A percentile compares a stretch with the other conserved stretches of the same genome.
Evolutionary conservation across 2,797 vertebrate genomes (phyloP).

Genomic region (Artibeus jamaicensis): DNA sequence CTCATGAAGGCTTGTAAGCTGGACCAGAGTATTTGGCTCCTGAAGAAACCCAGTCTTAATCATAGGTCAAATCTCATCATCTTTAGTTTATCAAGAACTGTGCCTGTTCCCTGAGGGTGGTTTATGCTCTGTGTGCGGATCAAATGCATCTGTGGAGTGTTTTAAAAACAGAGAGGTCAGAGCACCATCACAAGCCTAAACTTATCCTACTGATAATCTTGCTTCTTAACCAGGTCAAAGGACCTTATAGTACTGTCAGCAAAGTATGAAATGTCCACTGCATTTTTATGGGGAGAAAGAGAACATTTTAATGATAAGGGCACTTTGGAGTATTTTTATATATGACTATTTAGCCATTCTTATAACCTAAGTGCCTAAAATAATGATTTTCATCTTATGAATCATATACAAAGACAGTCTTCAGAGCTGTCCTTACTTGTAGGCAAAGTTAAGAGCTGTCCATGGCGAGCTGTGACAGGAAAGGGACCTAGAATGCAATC

Average conservation of each 20-base stretch:
- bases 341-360: neutral
- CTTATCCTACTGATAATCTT: neutral
- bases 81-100: accelerated
- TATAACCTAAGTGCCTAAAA: neutral
- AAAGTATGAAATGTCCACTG: neutral
- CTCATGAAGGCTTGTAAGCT: accelerated
- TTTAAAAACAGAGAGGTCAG: neutral
- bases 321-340: neutral
- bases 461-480: neutral
- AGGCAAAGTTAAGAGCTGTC: neutral
- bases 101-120: accelerated
- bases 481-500: neutral
- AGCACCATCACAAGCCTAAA: accelerated
- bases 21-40: neutral
- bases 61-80: neutral
- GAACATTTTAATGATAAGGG: neutral
- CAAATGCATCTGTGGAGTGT: neutral
- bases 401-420: neutral
- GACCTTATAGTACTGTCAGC: accelerated
- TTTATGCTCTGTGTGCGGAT: neutral
- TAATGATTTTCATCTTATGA: neutral
- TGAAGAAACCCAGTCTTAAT: neutral
- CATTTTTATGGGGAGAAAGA: neutral
- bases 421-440: neutral
- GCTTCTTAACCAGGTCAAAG: neutral